Conservation (phyloP, 1,140 invertebrate genomes). For the Brachystomella parvula region DNA sequence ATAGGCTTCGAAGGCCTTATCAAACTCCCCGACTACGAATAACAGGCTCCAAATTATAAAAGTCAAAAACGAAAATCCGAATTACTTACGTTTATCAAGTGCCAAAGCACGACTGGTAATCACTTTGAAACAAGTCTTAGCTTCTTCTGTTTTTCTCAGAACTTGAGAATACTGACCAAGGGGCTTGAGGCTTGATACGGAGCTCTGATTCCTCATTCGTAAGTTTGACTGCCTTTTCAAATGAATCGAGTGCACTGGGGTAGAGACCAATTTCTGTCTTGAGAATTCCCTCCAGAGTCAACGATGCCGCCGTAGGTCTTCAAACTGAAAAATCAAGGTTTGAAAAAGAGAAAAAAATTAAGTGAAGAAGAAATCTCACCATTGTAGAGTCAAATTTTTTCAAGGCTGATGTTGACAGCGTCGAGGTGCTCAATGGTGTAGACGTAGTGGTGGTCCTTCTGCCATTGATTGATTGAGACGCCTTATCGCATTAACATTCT, state of each 20-base stretch:
- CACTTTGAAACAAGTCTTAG: not conserved
- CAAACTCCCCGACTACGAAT: not conserved
- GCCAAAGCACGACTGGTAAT: not conserved
- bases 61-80: not conserved
- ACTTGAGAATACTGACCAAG: not conserved
- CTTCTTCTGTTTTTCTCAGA: not conserved
- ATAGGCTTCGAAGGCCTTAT: not conserved
- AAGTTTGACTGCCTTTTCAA: not conserved
- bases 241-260: not conserved
- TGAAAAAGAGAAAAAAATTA: not conserved
- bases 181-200: not conserved
- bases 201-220: not conserved
- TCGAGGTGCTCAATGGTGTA: constrained; percentile 5
- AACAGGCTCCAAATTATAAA: not conserved
- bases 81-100: constrained; percentile 1
- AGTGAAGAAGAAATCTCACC: not conserved
- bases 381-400: not conserved
- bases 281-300: constrained; percentile 2
- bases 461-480: too few species aligned
- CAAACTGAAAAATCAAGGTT: not conserved
- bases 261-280: not conserved
- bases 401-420: not conserved
- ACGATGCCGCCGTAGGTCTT: not conserved
- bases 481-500: too few species aligned
- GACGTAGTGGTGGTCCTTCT: not conserved